Conservation (phyloP, 2,888 invertebrate species). For the Pasiphila rectangulata region DNA sequence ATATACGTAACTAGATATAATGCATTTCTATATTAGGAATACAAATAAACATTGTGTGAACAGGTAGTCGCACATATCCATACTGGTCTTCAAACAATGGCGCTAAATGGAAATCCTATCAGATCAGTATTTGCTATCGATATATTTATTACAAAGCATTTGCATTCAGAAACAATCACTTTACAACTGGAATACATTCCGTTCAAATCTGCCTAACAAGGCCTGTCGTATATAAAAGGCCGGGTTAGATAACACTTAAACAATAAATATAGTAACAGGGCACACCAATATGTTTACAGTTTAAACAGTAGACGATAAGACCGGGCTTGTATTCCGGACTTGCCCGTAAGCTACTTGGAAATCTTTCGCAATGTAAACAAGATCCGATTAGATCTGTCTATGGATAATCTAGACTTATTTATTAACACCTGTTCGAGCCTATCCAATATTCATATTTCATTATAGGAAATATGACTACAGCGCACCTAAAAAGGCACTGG, state of each 20-base stretch:
- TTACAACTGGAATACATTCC: conserved; percentile 60
- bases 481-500: conserved; percentile 32
- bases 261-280: conserved; percentile 67
- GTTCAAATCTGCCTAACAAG: conserved; percentile 67
- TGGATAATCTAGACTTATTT: conserved; percentile 69
- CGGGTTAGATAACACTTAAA: conserved; percentile 55
- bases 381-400: conserved; percentile 67
- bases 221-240: conserved; percentile 56
- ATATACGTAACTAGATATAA: background rate
- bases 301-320: conserved; percentile 60
- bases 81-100: conserved; percentile 39
- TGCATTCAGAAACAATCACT: conserved; percentile 68
- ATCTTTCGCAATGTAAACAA: conserved; percentile 70
- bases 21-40: conserved; percentile 7
- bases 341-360: conserved; percentile 41
- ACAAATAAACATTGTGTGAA: conserved; percentile 15
- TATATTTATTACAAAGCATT: conserved; percentile 62
- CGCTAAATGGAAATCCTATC: conserved; percentile 62
- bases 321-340: conserved; percentile 25
- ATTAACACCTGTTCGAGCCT: conserved; percentile 58
- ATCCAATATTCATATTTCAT: conserved; percentile 54
- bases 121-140: conserved; percentile 56
- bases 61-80: conserved; percentile 32
- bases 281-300: conserved; percentile 64
- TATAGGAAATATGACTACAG: conserved; percentile 34